Percentiles rank a stretch among this genome's conserved stretches.
These are phyloP conservation scores for Onychomys leucogaster DNA, from an alignment of 2,797 vertebrate species.

Conservation along the genomic window DNA sequence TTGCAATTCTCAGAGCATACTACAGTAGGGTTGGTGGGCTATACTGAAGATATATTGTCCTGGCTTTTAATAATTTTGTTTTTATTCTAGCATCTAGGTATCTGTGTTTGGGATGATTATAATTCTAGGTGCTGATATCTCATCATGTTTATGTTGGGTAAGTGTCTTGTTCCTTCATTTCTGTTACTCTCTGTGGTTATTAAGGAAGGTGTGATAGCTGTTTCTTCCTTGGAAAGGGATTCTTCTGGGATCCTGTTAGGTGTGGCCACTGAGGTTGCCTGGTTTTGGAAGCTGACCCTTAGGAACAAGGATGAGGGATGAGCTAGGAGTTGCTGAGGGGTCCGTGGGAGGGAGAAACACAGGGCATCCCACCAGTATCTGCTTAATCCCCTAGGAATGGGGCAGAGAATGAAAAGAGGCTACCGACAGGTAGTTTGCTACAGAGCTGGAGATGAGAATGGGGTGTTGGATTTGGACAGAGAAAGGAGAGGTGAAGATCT, in stretches of 20 bases:
- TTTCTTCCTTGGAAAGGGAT: background rate
- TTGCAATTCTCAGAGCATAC: background rate
- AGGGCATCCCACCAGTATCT: no score
- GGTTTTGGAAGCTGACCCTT: background rate
- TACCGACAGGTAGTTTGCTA: background rate
- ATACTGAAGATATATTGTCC: no score
- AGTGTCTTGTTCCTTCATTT: background rate
- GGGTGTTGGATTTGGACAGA: background rate
- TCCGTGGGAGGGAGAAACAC: no score
- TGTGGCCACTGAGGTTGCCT: background rate
- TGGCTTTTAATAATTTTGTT: background rate
- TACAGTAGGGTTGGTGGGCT: no score
- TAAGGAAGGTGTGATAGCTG: background rate
- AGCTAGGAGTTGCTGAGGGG: no score
- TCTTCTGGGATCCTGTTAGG: background rate
- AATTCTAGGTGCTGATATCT: background rate
- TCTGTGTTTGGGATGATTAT: background rate
- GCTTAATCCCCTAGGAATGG: no score
- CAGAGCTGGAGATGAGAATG: background rate
- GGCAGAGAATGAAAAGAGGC: background rate
- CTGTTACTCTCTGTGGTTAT: background rate
- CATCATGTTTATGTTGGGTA: background rate
- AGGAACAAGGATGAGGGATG: background rate
- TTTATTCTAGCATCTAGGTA: background rate
- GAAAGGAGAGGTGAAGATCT: background rate